phyloP scores from a whole-genome alignment of 2,797 vertebrate genomes.

The Ptychobarbus kaznakovi region DNA sequence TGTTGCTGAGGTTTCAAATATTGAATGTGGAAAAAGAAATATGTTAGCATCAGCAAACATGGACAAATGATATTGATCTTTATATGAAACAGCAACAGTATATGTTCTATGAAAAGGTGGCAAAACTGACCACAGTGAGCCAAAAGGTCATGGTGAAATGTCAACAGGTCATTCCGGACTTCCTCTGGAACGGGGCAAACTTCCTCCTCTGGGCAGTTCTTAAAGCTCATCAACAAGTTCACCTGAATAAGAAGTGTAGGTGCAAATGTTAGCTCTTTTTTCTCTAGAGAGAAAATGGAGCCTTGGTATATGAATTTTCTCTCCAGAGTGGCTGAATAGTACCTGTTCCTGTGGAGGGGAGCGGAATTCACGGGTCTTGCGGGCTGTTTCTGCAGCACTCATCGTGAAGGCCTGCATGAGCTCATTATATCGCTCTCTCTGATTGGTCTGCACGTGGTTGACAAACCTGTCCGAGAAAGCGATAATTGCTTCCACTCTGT shows the following conservation, averaged over 20 bases:
- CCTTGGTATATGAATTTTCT: background rate
- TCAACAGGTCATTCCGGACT: slow-evolving; percentile 79
- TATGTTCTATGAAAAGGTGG: background rate
- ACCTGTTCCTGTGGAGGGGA: slow-evolving; percentile 96
- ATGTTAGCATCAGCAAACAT: background rate
- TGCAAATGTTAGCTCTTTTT: background rate
- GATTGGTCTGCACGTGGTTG: slow-evolving; percentile 86
- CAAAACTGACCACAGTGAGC: slow-evolving; percentile 87
- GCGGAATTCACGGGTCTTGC: slow-evolving; percentile 92
- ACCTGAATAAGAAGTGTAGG: slow-evolving; percentile 75
- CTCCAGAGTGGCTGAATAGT: background rate
- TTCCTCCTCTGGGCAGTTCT: slow-evolving; percentile 81
- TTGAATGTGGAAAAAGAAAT: background rate
- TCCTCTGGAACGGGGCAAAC: slow-evolving; percentile 85
- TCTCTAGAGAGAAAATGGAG: background rate
- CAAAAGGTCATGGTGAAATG: slow-evolving; percentile 87
- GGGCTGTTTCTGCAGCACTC: slow-evolving; percentile 90
- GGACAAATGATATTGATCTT: background rate
- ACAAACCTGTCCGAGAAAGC: slow-evolving; percentile 91
- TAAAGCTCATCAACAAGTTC: slow-evolving; percentile 94
- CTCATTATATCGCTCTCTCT: slow-evolving; percentile 85
- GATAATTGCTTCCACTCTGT: slow-evolving; percentile 91
- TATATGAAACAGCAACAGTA: background rate
- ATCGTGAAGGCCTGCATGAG: slow-evolving; percentile 92
- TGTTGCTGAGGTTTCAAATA: background rate